Base-by-base conservation (phyloP, 1,140 invertebrate species). In the Hyphantria cunea region DNA sequence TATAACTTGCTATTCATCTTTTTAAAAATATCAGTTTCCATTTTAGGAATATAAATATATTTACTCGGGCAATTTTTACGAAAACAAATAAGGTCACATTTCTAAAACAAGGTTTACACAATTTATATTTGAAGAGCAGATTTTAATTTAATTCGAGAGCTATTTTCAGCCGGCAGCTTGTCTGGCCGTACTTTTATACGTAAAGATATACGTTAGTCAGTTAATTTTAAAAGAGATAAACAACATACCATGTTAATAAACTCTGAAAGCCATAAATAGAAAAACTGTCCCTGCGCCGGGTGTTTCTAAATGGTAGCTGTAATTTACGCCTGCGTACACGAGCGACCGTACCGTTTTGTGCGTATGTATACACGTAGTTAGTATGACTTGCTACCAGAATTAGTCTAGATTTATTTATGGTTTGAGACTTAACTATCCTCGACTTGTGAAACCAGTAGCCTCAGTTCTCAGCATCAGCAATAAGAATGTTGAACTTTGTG, bases 361-460 rank as follows among this genome's bases (percentile, higher is more conserved):
- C 17, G 17, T 25, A 47, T 48, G 15, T 11, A 54, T 0, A 7
- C 8, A 37, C 34, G 8, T 37, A 8, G 32, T 56, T 37, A 32
- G 13, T 34, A 56, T 11, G 10, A 34, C 44, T 34, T 13, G 33
- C 45, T 32, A 49, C 56, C 53, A 47, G 50, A 50, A 77, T 66
- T 52, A 65, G 52, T 49, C 68, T 68, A 72, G 72, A 74, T 74
- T 68, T 77, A 71, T 81, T 80, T 79, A 75, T 71, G 72, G 65
- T 67, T 64, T 74, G 71, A 76, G 72, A 78, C 74, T 78, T 81
- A 81, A 84, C 84, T 82, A 84, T 76, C 72, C 69, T 58, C 60
- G 51, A 55, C 62, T 66, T 58, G 68, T 64, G 60, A 68, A 58
- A 63, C 34, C 25, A 45, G 33, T 48, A 14, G 34, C 58, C 78